Percentiles rank a stretch among this genome's conserved stretches.
phyloP scores from a whole-genome alignment of 2,113 vertebrate genomes.

The Lontra canadensis region DNA sequence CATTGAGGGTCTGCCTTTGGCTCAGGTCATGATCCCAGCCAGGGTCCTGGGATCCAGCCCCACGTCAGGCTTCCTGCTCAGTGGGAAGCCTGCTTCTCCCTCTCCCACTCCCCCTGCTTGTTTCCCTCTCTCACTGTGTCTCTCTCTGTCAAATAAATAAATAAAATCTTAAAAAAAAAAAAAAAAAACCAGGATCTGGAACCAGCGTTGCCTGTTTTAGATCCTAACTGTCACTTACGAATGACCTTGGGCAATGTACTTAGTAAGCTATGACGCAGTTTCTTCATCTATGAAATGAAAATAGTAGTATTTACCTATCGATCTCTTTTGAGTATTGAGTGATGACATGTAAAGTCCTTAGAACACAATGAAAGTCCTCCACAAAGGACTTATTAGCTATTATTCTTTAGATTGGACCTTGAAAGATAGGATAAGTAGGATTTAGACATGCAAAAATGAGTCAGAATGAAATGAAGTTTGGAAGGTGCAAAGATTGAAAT shows the following conservation, averaged over 20 bases:
- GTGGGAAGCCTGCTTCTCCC: too few relatives aligned
- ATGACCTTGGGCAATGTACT: not conserved
- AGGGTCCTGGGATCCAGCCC: too few relatives aligned
- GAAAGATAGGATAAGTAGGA: not conserved
- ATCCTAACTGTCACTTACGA: not conserved
- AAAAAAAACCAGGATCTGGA: not conserved
- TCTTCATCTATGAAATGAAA: slow-evolving; percentile 23
- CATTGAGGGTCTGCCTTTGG: too few relatives aligned
- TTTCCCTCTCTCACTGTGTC: too few relatives aligned
- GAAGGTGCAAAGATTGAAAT: not conserved
- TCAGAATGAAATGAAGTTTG: not conserved
- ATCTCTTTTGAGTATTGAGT: not conserved
- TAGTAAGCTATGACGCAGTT: not conserved
- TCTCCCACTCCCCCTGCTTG: too few relatives aligned
- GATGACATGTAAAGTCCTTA: not conserved
- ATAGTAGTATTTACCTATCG: not conserved
- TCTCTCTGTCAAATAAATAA: too few relatives aligned
- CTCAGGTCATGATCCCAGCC: too few relatives aligned
- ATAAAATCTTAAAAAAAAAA: too few relatives aligned
- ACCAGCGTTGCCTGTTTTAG: not conserved
- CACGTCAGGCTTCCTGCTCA: too few relatives aligned
- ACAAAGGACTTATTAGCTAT: not conserved
- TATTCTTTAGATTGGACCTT: not conserved
- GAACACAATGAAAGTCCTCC: not conserved
- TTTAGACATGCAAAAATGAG: not conserved